These are phyloP conservation scores for Pygocentrus nattereri DNA, from an alignment of 2,797 vertebrate genomes.

Conservation along the genomic window DNA sequence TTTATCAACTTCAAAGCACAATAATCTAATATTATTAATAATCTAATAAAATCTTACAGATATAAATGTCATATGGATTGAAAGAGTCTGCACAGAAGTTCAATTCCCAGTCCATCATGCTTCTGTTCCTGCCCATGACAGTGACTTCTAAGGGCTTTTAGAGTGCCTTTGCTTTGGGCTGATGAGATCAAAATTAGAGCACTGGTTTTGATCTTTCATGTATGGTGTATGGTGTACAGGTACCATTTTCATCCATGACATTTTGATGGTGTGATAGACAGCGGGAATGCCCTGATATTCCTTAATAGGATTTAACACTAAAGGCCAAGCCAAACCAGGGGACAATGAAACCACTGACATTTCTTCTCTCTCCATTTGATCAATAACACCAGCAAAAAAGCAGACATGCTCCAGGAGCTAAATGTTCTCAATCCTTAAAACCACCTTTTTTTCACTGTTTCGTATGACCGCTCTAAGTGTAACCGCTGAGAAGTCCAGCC, in stretches of 20 bases:
- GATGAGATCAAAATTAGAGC: conserved; percentile 44
- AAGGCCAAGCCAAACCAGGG: conserved; percentile 73
- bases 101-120: not conserved
- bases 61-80: no score
- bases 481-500: conserved; percentile 8
- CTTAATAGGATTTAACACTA: conserved; percentile 75
- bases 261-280: conserved; percentile 71
- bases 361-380: conserved; percentile 66
- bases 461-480: conserved; percentile 12
- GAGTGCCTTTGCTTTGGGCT: conserved; percentile 7
- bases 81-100: no score
- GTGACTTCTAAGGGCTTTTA: not conserved
- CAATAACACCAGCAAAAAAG: conserved; percentile 64
- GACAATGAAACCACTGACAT: conserved; percentile 69
- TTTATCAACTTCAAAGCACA: no score
- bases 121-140: not conserved
- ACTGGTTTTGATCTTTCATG: conserved; percentile 52
- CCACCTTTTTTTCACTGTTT: conserved; percentile 18
- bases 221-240: conserved; percentile 59
- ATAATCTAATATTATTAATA: no score
- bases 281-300: conserved; percentile 64
- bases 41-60: no score
- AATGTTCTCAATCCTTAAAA: conserved; percentile 49
- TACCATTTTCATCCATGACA: conserved; percentile 67
- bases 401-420: conserved; percentile 55